These are phyloP conservation scores for Stomorhina lunata DNA, from an alignment of 2,888 invertebrate species.

Conservation along the genomic window DNA sequence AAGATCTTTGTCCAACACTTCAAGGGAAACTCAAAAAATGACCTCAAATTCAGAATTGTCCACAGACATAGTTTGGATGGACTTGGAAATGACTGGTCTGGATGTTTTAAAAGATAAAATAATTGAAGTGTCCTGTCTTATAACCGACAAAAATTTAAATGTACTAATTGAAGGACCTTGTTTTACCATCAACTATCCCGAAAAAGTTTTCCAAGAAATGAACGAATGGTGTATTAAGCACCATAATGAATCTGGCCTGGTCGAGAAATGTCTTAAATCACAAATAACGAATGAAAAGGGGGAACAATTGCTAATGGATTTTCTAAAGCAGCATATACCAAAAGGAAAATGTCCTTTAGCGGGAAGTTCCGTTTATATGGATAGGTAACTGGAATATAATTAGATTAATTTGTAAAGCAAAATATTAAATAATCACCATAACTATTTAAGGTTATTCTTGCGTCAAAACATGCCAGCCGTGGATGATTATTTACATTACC, in stretches of 20 bases:
- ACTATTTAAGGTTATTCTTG: conserved; percentile 83
- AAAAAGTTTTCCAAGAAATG: conserved; percentile 88
- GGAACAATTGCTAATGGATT: conserved; percentile 86
- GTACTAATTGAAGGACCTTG: conserved; percentile 88
- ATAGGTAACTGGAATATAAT: conserved; percentile 81
- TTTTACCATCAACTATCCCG: conserved; percentile 89
- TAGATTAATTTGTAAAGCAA: background rate
- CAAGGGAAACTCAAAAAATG: conserved; percentile 9
- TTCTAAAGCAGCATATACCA: conserved; percentile 82
- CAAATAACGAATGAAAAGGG: conserved; percentile 84
- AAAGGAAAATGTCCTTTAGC: conserved; percentile 87
- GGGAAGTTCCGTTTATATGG: conserved; percentile 94
- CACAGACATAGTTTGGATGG: conserved; percentile 86
- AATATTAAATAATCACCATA: too few species aligned
- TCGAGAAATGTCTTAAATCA: conserved; percentile 86
- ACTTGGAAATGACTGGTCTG: conserved; percentile 95
- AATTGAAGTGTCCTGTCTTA: conserved; percentile 92
- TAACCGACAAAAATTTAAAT: conserved; percentile 91
- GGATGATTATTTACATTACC: conserved; percentile 90
- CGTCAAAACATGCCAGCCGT: conserved; percentile 88
- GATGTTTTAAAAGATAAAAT: conserved; percentile 88
- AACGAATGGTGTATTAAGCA: conserved; percentile 90
- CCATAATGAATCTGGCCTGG: conserved; percentile 92
- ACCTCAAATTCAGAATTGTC: background rate
- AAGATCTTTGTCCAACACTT: background rate